Evolutionary conservation across 2,888 invertebrate genomes (phyloP).

Genomic region (Aphidoletes aphidimyza): DNA sequence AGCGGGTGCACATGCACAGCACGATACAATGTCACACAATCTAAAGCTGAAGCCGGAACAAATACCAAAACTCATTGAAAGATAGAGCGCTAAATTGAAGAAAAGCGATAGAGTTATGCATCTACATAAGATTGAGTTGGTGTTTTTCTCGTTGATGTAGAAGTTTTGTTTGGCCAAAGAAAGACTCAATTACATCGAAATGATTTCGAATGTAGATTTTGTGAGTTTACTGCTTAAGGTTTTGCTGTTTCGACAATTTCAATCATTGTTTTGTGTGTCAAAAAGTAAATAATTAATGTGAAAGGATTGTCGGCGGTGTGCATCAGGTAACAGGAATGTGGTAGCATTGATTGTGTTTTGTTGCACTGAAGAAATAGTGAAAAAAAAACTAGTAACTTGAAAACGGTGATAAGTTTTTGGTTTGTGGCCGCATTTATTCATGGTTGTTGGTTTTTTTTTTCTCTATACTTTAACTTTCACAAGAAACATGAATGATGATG

Average conservation of each 20-base stretch:
- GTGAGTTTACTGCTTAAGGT: background rate
- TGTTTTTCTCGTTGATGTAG: background rate
- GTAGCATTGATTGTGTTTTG: too few species aligned
- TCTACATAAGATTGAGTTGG: background rate
- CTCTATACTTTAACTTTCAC: background rate
- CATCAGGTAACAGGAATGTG: background rate
- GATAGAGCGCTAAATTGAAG: too few species aligned
- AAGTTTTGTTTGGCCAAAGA: background rate
- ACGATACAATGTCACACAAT: background rate
- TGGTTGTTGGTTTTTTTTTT: background rate
- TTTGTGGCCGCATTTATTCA: background rate
- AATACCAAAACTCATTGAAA: background rate
- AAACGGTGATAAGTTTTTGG: slow-evolving; percentile 10
- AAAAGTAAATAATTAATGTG: slow-evolving; percentile 27
- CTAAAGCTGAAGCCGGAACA: background rate
- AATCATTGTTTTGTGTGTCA: background rate
- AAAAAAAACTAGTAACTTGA: background rate
- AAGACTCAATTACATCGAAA: slow-evolving; percentile 4
- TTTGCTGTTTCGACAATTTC: background rate
- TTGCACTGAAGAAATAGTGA: too few species aligned
- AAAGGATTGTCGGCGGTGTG: background rate
- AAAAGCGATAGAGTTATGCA: background rate
- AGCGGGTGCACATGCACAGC: slow-evolving; percentile 9
- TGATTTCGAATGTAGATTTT: background rate
- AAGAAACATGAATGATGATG: too few species aligned